These are phyloP conservation scores for Aeoliscus strigatus DNA, from an alignment of 2,797 vertebrate species.

Conservation along the genomic window DNA sequence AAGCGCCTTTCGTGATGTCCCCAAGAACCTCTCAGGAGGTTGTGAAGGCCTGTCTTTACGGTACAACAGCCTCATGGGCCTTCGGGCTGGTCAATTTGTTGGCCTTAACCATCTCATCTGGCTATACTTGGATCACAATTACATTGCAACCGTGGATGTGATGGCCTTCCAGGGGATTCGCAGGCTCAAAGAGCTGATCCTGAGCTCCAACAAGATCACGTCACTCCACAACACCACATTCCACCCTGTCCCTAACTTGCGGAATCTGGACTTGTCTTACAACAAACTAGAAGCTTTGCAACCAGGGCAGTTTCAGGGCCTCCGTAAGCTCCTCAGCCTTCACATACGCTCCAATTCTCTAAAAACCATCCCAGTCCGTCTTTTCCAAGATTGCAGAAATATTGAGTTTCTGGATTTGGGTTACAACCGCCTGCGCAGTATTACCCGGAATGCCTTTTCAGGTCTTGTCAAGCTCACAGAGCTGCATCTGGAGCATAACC, in stretches of 20 bases:
- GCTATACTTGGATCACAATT: constrained; percentile 98
- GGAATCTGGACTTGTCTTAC: constrained; percentile 95
- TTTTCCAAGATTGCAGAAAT: constrained; percentile 95
- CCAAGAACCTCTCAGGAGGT: constrained; percentile 88
- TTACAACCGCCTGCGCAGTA: constrained; percentile 91
- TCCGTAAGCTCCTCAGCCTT: constrained; percentile 90
- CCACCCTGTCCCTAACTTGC: constrained; percentile 88
- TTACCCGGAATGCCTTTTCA: constrained; percentile 92
- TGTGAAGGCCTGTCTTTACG: constrained; percentile 93
- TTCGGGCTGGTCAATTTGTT: constrained; percentile 88
- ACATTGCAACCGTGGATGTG: constrained; percentile 87
- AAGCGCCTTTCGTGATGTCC: constrained; percentile 90
- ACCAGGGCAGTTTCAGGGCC: constrained; percentile 86
- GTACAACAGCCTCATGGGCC: constrained; percentile 94
- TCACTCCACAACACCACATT: constrained; percentile 90
- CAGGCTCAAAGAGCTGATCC: constrained; percentile 92
- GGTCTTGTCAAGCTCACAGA: constrained; percentile 92
- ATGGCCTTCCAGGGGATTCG: constrained; percentile 91
- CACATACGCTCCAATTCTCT: constrained; percentile 93
- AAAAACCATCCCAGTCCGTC: constrained; percentile 87
- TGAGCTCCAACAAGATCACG: constrained; percentile 95
- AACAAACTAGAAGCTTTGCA: constrained; percentile 91
- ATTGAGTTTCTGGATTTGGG: constrained; percentile 95
- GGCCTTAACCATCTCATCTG: constrained; percentile 93
- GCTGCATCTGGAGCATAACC: constrained; percentile 96